Conservation (phyloP, 2,113 vertebrate species). For the Anarrhichthys ocellatus region DNA sequence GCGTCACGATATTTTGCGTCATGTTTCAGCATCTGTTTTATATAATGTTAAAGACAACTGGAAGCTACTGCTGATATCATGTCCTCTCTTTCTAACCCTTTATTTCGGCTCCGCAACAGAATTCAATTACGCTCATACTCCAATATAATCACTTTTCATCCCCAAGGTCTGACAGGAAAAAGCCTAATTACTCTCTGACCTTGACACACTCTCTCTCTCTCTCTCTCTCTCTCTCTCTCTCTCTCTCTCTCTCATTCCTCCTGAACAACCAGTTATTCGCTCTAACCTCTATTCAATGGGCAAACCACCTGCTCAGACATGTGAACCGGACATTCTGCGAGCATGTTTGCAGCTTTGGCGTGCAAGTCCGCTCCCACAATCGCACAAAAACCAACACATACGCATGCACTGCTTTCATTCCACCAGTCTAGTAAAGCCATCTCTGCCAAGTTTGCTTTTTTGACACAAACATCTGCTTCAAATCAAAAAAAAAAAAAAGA, state of each 20-base stretch:
- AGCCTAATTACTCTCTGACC: conserved; percentile 83
- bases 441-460: not conserved
- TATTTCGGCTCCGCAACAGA: conserved; percentile 65
- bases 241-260: conserved; percentile 1
- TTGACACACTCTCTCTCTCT: conserved; percentile 68
- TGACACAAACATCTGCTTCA: not conserved
- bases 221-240: not conserved
- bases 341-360: conserved; percentile 7
- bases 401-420: not conserved
- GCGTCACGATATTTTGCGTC: not conserved
- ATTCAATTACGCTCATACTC: conserved; percentile 81
- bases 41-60: conserved; percentile 34
- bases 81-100: conserved; percentile 46
- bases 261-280: not conserved
- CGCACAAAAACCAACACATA: not conserved
- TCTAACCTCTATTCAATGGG: conserved; percentile 1
- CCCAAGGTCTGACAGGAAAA: conserved; percentile 72
- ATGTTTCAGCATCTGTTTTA: not conserved
- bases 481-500: not conserved
- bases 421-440: not conserved
- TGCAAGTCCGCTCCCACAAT: not conserved
- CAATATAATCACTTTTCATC: conserved; percentile 83
- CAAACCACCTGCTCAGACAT: conserved; percentile 52
- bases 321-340: not conserved
- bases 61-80: conserved; percentile 34